A percentile compares a stretch with the other conserved stretches of the same genome.
Conservation (phyloP, 2,888 invertebrate genomes). For the Quadroppia sp. region DNA sequence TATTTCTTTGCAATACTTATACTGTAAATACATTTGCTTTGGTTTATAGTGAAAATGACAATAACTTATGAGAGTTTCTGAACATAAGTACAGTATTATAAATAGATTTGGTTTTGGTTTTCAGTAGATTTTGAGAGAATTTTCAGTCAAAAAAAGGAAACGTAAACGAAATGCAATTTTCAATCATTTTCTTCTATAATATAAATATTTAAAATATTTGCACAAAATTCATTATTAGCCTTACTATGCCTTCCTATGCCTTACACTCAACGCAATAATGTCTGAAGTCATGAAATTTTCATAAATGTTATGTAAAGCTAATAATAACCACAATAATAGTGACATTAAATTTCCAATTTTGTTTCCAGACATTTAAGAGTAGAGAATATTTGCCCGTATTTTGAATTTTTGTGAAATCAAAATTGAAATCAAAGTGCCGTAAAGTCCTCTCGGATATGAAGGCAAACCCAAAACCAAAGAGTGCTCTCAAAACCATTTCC, state of each 20-base stretch:
- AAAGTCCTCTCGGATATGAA: not conserved
- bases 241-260: too few relatives aligned
- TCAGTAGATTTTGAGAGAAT: not conserved
- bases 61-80: not conserved
- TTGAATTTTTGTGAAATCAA: not conserved
- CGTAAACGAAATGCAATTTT: not conserved
- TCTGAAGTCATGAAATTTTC: constrained; percentile 1
- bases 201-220: not conserved
- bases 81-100: constrained; percentile 5
- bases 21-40: not conserved
- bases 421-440: not conserved
- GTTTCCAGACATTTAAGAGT: not conserved
- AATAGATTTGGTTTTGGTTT: not conserved
- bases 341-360: not conserved
- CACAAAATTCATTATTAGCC: not conserved
- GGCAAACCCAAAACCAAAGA: not conserved
- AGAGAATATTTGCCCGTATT: not conserved
- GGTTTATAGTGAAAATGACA: not conserved
- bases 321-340: constrained; percentile 1
- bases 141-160: not conserved
- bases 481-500: not conserved
- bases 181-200: too few relatives aligned
- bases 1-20: not conserved
- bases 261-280: not conserved
- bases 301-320: not conserved